Percentiles rank a stretch among this genome's conserved stretches.
phyloP scores from a whole-genome alignment of 2,797 vertebrate genomes.

The Tympanoctomys barrerae region DNA sequence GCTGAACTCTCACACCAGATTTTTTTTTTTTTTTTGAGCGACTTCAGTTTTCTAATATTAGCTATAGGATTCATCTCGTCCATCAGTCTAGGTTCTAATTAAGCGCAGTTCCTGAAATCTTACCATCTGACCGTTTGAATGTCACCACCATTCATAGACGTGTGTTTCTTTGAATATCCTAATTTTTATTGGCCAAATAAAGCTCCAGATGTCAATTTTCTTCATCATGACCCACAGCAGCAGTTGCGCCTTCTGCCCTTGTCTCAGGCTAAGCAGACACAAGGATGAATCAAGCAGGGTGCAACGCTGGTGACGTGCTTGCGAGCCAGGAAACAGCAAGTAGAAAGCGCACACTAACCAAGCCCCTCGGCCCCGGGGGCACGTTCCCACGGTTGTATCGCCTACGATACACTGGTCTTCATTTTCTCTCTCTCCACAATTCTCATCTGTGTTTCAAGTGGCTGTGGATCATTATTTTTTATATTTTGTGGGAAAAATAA shows the following conservation, averaged over 20 bases:
- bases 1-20: not conserved
- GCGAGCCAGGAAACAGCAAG: not conserved
- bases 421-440: not conserved
- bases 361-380: not conserved
- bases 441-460: not conserved
- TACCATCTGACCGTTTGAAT: not conserved
- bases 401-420: not conserved
- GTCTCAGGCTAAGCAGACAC: not conserved
- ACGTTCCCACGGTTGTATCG: constrained; percentile 33
- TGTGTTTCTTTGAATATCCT: not conserved
- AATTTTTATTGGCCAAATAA: not conserved
- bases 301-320: constrained; percentile 7
- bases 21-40: not conserved
- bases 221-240: not conserved
- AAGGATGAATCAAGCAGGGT: not conserved
- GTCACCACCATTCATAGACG: not conserved
- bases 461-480: not conserved
- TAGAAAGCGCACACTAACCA: constrained; percentile 18
- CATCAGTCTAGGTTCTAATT: not conserved
- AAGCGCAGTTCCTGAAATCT: not conserved
- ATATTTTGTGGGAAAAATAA: not conserved
- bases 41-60: constrained; percentile 46
- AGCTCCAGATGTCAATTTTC: not conserved
- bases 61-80: constrained; percentile 13
- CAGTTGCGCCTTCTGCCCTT: not conserved